These are phyloP conservation scores for Rhadina sibilatrix DNA, from an alignment of 2,113 vertebrate species.

Conservation along the genomic window DNA sequence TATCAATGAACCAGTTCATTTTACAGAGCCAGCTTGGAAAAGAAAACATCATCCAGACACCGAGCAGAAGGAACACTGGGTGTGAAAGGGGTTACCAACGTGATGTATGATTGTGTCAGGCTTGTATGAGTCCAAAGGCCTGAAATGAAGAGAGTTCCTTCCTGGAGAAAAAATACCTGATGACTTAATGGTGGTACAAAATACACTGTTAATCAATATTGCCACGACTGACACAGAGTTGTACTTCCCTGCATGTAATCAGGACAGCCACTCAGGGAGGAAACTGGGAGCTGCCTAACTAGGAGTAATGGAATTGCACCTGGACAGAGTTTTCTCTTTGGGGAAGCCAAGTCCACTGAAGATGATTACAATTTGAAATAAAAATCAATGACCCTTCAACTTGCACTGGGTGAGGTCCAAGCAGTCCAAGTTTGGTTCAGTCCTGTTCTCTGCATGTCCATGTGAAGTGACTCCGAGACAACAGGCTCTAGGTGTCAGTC, in stretches of 20 bases:
- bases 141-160: background rate
- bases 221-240: background rate
- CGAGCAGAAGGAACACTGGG: background rate
- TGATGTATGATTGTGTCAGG: background rate
- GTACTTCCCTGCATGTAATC: background rate
- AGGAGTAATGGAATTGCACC: background rate
- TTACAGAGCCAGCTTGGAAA: background rate
- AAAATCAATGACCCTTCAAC: background rate
- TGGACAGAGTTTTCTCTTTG: background rate
- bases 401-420: background rate
- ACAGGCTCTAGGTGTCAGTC: background rate
- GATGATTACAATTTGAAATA: background rate
- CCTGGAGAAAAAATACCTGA: background rate
- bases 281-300: background rate
- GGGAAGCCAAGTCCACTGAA: background rate
- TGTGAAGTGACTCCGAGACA: background rate
- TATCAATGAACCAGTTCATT: background rate
- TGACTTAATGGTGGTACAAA: background rate
- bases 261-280: background rate
- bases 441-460: background rate
- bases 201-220: background rate
- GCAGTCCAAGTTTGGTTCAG: background rate
- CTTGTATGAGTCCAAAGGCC: background rate
- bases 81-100: background rate
- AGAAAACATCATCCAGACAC: background rate